Conservation (phyloP, 2,113 vertebrate species). For the Proterorhinus semilunaris region DNA sequence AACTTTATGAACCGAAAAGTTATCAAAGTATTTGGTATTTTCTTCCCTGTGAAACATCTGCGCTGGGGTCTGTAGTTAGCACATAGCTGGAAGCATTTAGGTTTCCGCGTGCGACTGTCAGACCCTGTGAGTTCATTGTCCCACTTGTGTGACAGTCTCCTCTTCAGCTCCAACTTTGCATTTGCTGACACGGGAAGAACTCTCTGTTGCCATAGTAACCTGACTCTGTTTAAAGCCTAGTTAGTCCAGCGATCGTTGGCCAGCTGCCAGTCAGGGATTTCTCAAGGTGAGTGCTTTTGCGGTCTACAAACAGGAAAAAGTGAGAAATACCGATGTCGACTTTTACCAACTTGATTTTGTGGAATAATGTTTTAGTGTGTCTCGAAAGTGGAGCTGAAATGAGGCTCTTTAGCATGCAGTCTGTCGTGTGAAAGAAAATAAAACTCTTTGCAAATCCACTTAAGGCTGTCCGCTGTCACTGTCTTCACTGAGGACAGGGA, state of each 20-base stretch:
- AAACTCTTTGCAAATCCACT: constrained; percentile 22
- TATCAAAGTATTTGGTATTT: no score
- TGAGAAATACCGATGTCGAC: neutral
- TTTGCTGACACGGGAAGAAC: constrained; percentile 14
- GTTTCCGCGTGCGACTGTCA: neutral
- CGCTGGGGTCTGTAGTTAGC: no score
- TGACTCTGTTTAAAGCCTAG: constrained; percentile 27
- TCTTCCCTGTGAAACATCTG: no score
- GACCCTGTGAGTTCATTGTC: constrained; percentile 6
- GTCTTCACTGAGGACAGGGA: constrained; percentile 3
- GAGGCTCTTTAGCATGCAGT: neutral
- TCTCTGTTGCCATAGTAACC: constrained; percentile 38
- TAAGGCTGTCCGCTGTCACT: constrained; percentile 5
- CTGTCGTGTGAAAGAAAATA: neutral
- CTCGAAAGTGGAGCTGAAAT: neutral
- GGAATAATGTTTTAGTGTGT: neutral
- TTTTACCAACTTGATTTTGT: neutral
- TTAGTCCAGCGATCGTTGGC: constrained; percentile 10
- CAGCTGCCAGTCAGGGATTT: constrained; percentile 8
- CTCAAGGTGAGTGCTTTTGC: constrained; percentile 5
- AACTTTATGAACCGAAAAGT: no score
- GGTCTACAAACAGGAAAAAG: neutral
- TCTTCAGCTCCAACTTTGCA: constrained; percentile 1
- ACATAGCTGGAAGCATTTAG: neutral
- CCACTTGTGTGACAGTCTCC: constrained; percentile 1